These are phyloP conservation scores for Tuberolachnus salignus DNA, from an alignment of 2,888 invertebrate species.

Conservation along the genomic window DNA sequence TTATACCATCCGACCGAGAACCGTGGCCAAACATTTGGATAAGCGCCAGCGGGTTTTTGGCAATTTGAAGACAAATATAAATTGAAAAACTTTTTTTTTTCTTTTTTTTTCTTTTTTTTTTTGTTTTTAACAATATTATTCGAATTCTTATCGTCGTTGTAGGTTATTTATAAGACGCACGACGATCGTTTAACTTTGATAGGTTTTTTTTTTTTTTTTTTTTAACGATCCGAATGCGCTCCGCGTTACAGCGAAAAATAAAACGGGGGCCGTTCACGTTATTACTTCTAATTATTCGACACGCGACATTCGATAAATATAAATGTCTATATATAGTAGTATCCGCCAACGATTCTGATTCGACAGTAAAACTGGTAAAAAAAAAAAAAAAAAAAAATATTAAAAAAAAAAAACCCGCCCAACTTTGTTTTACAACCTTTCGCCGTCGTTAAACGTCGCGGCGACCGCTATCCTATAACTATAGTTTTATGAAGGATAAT, in stretches of 20 bases:
- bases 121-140: constrained; percentile 25
- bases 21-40: constrained; percentile 10
- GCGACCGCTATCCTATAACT: too few relatives aligned
- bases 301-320: constrained; percentile 1
- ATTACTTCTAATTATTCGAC: background rate
- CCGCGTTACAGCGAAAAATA: background rate
- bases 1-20: background rate
- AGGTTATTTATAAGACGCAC: constrained; percentile 22
- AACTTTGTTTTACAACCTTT: too few relatives aligned
- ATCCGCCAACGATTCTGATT: background rate
- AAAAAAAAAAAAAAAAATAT: background rate
- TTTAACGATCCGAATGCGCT: constrained; percentile 1
- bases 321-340: background rate
- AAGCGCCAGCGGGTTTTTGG: constrained; percentile 30
- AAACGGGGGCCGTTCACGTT: background rate
- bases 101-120: background rate
- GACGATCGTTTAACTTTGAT: constrained; percentile 3
- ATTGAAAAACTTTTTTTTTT: constrained; percentile 48
- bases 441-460: too few relatives aligned
- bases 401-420: too few relatives aligned
- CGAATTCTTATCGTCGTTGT: constrained; percentile 18
- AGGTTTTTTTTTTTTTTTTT: constrained; percentile 4
- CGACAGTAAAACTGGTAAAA: background rate
- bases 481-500: too few relatives aligned
- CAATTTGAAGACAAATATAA: constrained; percentile 38